phyloP scores from a whole-genome alignment of 1,140 invertebrate genomes.

The Hyles vespertilio region DNA sequence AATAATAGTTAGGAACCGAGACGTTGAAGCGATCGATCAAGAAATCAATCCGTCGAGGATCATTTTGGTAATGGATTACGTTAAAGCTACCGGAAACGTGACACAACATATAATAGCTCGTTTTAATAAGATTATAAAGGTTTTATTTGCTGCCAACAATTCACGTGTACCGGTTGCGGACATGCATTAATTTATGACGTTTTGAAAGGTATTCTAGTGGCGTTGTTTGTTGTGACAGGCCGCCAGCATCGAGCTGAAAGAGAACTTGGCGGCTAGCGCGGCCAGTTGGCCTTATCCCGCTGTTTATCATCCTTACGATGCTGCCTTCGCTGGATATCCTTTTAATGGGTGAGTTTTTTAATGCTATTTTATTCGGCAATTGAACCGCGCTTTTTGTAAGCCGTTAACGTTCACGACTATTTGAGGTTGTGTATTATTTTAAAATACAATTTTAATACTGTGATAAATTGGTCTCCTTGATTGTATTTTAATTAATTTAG shows the following conservation, averaged over 20 bases:
- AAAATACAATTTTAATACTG: too few relatives aligned
- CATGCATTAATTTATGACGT: not conserved
- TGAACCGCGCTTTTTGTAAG: not conserved
- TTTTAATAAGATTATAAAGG: constrained; percentile 20
- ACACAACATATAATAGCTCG: not conserved
- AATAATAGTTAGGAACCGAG: constrained; percentile 63
- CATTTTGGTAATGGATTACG: constrained; percentile 58
- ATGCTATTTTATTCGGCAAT: not conserved
- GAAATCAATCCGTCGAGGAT: constrained; percentile 58
- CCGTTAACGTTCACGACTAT: not conserved
- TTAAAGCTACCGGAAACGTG: constrained; percentile 56
- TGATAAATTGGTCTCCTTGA: too few relatives aligned
- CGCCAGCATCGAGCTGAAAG: constrained; percentile 89
- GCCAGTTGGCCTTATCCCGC: constrained; percentile 90
- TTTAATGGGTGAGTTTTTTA: constrained; percentile 90
- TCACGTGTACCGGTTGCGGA: constrained; percentile 1
- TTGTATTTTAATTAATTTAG: too few relatives aligned
- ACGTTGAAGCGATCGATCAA: constrained; percentile 56
- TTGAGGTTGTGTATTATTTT: constrained; percentile 11
- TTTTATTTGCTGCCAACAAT: constrained; percentile 12
- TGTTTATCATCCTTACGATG: constrained; percentile 93
- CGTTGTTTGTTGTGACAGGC: constrained; percentile 70
- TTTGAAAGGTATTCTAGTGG: constrained; percentile 1
- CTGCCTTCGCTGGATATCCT: constrained; percentile 91
- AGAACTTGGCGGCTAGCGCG: constrained; percentile 88